Evolutionary conservation across 2,888 invertebrate genomes (phyloP), one percentile per base, ranked within the genome.

Genomic region (Microdon myrmicae): DNA sequence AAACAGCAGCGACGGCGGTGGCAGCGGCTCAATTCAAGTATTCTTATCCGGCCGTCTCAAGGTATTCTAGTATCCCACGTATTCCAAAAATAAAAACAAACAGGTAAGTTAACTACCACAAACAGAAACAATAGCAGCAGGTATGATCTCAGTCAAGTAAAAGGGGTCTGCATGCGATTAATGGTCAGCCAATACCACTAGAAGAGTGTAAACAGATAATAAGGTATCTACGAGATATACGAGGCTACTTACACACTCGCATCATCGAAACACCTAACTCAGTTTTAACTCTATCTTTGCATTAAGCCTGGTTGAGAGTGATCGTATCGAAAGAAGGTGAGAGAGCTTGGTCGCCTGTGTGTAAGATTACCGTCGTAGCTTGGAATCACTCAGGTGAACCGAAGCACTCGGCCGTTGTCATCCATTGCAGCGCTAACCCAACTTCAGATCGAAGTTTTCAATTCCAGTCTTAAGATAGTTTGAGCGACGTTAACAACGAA

Each of bases 41-140:
- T 58, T 59, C 59, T 60, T 60, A 60, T 60, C 56, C 68, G 69
- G 69, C 56, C 67, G 68, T 68, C 68, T 70, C 69, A 70, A 70
- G 69, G 69, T 70, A 70, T 70, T 70, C 69, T 68, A 66, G 69
- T 69, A 67, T 69, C 68, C 67, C 66, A 70, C 66, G 54, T 59
- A 66, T 54, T 53, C 32, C 44, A 61, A 23, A 12, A 49, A 60
- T 59, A 51, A 47, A 55, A 61, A 45, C 61, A 68, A 69, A 68
- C 68, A 68, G 64, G 68, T 69, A 67, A 43, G 51, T 60, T 53
- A 55, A 53, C 59, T 53, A 53, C 39, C 48, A 48, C 51, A 51
- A 10, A 29, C 31, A 43, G 48, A 37, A 26, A 41, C 19, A 35
- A 17, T 29, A 44, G 37, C 43, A 48, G 25, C 55, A 49, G 54